Conservation (phyloP, 1,140 invertebrate genomes). For the Cydia fagiglandana region DNA sequence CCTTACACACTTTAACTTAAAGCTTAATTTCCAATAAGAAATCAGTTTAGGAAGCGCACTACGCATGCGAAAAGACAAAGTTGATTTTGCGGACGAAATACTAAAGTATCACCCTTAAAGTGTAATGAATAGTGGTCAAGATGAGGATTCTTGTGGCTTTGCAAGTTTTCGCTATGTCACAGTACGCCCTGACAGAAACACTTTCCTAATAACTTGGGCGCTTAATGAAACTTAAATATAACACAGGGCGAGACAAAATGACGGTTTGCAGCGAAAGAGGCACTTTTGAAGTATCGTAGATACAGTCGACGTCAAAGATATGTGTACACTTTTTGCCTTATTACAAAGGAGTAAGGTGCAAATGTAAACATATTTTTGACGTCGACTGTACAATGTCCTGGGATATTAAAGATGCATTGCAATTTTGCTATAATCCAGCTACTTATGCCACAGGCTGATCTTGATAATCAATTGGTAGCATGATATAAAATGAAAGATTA, state of each 20-base stretch:
- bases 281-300: slow-evolving; percentile 4
- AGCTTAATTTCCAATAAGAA: neutral
- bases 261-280: neutral
- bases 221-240: slow-evolving; percentile 32
- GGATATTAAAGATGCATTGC: neutral
- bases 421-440: neutral
- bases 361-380: no score
- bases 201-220: slow-evolving; percentile 30
- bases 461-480: neutral
- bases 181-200: slow-evolving; percentile 19
- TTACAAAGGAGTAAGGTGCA: no score
- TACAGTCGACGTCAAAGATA: no score
- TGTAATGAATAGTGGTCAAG: neutral
- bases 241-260: slow-evolving; percentile 5
- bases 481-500: no score
- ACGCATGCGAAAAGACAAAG: neutral
- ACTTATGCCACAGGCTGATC: neutral
- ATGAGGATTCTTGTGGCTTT: neutral
- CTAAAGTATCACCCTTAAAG: neutral
- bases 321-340: no score
- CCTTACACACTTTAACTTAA: neutral
- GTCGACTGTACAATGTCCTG: neutral
- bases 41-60: neutral
- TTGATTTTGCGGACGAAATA: neutral
- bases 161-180: neutral